These are phyloP conservation scores for Caenorhabditis zanzibari DNA, from an alignment of 2,888 invertebrate species.

Conservation along the genomic window DNA sequence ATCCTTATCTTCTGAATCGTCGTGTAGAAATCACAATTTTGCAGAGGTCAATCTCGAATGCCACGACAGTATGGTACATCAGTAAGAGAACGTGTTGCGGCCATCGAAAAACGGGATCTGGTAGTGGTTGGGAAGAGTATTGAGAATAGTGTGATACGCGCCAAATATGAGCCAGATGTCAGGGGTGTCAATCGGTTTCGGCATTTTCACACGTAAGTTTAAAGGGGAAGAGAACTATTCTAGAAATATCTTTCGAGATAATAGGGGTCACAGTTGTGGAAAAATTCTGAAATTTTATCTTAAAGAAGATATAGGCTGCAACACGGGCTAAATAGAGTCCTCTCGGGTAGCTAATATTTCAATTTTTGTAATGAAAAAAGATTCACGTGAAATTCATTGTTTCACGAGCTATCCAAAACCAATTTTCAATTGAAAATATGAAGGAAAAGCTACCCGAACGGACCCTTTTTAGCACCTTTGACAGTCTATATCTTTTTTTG, in stretches of 20 bases:
- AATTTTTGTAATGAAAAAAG: no score
- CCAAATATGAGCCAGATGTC: slow-evolving; percentile 78
- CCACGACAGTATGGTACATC: slow-evolving; percentile 60
- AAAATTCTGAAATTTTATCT: not conserved
- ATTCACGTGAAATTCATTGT: no score
- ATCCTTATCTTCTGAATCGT: not conserved
- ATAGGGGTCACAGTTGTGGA: no score
- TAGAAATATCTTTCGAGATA: no score
- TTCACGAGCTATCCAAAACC: no score
- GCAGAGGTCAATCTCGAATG: slow-evolving; percentile 39
- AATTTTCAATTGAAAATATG: no score
- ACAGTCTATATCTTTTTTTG: no score
- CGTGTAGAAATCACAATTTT: not conserved
- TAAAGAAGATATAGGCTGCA: not conserved
- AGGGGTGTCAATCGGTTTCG: slow-evolving; percentile 79
- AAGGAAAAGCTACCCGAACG: no score
- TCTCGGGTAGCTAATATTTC: no score
- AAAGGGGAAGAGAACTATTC: not conserved
- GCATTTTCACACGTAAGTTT: slow-evolving; percentile 79
- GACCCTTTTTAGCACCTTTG: no score
- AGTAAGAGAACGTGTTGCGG: slow-evolving; percentile 70
- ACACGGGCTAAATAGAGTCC: no score
- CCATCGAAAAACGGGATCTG: slow-evolving; percentile 64
- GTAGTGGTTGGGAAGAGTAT: slow-evolving; percentile 16
- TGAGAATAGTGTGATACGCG: slow-evolving; percentile 74